phyloP scores from a whole-genome alignment of 2,888 invertebrate genomes.

The Diaprepes abbreviatus region DNA sequence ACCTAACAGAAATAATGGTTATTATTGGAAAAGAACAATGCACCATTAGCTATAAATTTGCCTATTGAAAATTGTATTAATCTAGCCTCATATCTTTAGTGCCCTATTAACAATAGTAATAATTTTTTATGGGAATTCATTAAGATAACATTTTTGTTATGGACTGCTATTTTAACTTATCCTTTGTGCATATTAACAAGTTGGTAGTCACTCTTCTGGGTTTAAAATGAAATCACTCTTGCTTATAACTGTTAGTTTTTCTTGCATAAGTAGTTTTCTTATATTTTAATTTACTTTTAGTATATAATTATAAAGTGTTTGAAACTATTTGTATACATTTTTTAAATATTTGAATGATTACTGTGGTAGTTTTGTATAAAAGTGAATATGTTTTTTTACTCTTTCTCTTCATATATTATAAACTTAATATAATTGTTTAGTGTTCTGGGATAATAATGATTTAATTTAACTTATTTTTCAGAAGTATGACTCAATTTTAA shows the following conservation, averaged over 20 bases:
- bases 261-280: slow-evolving; percentile 23
- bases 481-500: slow-evolving; percentile 63
- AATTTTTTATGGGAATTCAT: neutral
- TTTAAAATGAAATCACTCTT: slow-evolving; percentile 27
- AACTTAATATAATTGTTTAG: no score
- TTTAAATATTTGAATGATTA: neutral
- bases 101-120: neutral
- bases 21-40: neutral
- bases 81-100: neutral
- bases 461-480: slow-evolving; percentile 59
- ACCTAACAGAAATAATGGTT: no score
- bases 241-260: slow-evolving; percentile 26
- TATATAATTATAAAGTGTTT: no score
- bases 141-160: neutral
- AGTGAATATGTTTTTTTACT: no score
- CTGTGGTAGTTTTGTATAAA: slow-evolving; percentile 1
- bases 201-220: slow-evolving; percentile 6
- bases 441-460: no score
- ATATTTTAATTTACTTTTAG: neutral
- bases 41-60: no score
- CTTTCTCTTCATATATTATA: no score
- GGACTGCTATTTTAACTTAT: neutral
- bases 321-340: no score
- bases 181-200: slow-evolving; percentile 13
- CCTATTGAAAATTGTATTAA: neutral